These are phyloP conservation scores for Tenthredo amoena DNA, from an alignment of 2,888 invertebrate species.

Conservation along the genomic window DNA sequence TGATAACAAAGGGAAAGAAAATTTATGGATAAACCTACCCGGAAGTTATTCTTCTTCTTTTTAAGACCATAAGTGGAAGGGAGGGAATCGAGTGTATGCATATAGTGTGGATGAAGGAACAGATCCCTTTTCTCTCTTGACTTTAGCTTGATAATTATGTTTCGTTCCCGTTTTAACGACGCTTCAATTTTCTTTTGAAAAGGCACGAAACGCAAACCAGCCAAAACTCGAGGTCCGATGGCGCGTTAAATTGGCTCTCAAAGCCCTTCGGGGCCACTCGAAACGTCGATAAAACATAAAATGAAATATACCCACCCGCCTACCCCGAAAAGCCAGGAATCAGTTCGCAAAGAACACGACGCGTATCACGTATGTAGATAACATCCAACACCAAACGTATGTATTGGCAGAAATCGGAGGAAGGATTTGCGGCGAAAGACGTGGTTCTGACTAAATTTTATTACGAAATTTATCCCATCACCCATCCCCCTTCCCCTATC, in stretches of 20 bases:
- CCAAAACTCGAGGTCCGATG: constrained; percentile 48
- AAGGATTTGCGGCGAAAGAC: not conserved
- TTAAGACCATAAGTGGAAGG: not conserved
- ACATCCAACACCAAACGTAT: not conserved
- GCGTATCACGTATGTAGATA: not conserved
- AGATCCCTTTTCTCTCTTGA: not conserved
- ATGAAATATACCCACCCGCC: not conserved
- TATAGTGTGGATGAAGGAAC: constrained; percentile 12
- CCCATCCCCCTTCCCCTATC: not conserved
- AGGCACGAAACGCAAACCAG: constrained; percentile 33
- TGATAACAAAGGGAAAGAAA: not conserved
- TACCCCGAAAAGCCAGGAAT: constrained; percentile 4
- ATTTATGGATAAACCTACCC: not conserved
- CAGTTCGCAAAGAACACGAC: constrained; percentile 33
- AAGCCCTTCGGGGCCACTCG: constrained; percentile 29
- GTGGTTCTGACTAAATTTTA: not conserved
- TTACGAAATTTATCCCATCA: not conserved
- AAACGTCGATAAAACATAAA: constrained; percentile 48
- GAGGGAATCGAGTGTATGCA: too few species aligned
- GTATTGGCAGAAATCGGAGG: not conserved
- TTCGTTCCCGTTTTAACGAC: constrained; percentile 45
- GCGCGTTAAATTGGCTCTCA: constrained; percentile 51
- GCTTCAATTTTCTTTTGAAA: constrained; percentile 40
- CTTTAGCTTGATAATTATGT: constrained; percentile 40
- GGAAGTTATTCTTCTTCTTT: not conserved